Conservation (phyloP, 2,797 vertebrate species). For the Gymnoscopelus braueri region DNA sequence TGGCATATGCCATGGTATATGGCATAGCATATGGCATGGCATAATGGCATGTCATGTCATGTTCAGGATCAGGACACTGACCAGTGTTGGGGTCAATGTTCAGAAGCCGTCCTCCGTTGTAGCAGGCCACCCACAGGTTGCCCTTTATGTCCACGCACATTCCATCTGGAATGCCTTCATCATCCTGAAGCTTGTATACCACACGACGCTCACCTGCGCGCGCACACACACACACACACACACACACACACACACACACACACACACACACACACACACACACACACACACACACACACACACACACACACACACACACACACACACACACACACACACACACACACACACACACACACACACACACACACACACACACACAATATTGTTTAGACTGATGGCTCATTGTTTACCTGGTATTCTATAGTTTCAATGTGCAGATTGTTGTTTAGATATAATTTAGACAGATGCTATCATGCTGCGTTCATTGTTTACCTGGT, state of each 20-base stretch:
- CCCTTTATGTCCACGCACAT: slow-evolving; percentile 90
- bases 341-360: slow-evolving; percentile 23
- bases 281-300: slow-evolving; percentile 23
- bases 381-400: no score
- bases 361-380: slow-evolving; percentile 23
- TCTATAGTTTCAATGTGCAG: no score
- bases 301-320: slow-evolving; percentile 22
- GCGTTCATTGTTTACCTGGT: no score
- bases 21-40: no score
- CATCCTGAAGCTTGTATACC: slow-evolving; percentile 86
- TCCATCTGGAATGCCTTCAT: slow-evolving; percentile 91
- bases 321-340: slow-evolving; percentile 22
- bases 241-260: slow-evolving; percentile 23
- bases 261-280: slow-evolving; percentile 22
- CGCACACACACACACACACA: slow-evolving; percentile 24
- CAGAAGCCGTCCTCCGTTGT: slow-evolving; percentile 88
- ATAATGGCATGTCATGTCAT: no score
- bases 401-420: no score
- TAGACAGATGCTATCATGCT: no score
- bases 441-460: no score
- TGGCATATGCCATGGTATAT: no score
- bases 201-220: slow-evolving; percentile 86
- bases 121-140: slow-evolving; percentile 93
- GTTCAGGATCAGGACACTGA: slow-evolving; percentile 44
- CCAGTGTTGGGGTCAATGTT: slow-evolving; percentile 90